Base-by-base conservation (phyloP, 1,140 invertebrate genomes). In the Micrasema longulum region DNA sequence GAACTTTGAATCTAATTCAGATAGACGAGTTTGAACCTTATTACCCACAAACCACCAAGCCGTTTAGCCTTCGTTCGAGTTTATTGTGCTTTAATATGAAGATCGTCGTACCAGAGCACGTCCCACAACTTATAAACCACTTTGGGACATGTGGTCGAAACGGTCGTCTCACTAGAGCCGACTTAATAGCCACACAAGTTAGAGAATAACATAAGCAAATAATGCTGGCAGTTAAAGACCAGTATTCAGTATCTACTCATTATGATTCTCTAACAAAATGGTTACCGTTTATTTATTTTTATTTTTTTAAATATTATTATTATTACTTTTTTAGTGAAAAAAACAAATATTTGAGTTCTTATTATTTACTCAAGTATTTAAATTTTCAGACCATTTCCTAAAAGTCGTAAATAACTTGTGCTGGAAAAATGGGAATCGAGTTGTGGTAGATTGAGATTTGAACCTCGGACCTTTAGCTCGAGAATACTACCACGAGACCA, bases 101-200 rank as follows among this genome's bases (percentile, higher is more conserved):
- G 18, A 48, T 48, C n/a, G 47, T 18, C 6, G 26, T 5, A 3
- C 20, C 3, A 31, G 9, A 60, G 35, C 55, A 60, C 55, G 36
- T 60, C 55, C 36, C 22, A 38, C 55, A 38, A 60, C 36, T 60
- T 60, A 43, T 41, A 60, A 60, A 60, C 55, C 55, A 60, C 55
- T 43, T 60, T 41, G 36, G 36, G 36, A 60, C 55, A 60, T 60
- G 55, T 18, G 55, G 55, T 11, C 55, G 14, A 16, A 38, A 60
- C 41, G 36, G 35, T 12, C 55, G 18, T 22, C 55, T 38, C 41
- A 43, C 20, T 38, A 60, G 16, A 22, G 35, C 22, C 55, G 55
- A n/a, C 16, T 14, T 41, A 22, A 60, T 41, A 23, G 55, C 22
- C 52, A 55, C 4, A 7, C 20, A 55, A 48, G 47, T 20, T 0